Conservation (phyloP, 2,797 vertebrate genomes). For the Siniperca scherzeri region DNA sequence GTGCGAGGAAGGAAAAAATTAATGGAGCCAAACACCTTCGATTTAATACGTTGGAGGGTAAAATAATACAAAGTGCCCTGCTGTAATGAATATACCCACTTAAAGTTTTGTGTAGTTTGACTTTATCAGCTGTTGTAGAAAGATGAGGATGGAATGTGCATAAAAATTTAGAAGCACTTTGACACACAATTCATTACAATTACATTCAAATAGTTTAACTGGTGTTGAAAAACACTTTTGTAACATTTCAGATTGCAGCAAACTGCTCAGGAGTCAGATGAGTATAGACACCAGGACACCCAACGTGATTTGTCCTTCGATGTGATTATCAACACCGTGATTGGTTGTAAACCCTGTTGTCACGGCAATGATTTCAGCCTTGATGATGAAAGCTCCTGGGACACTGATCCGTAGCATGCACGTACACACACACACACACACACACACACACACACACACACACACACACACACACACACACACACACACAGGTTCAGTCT, state of each 20-base stretch:
- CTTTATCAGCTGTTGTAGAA: conserved; percentile 33
- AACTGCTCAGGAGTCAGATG: conserved; percentile 45
- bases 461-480: conserved; percentile 28
- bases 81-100: conserved; percentile 31
- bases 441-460: conserved; percentile 8
- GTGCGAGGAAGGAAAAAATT: conserved; percentile 54
- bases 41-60: conserved; percentile 56
- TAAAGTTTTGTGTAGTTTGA: conserved; percentile 56
- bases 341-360: conserved; percentile 76
- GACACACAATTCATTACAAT: neutral
- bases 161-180: neutral
- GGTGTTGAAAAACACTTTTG: neutral
- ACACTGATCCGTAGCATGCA: conserved; percentile 37
- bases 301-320: conserved; percentile 57
- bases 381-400: conserved; percentile 71
- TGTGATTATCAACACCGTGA: conserved; percentile 74
- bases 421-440: neutral
- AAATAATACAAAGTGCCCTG: conserved; percentile 48
- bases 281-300: conserved; percentile 47
- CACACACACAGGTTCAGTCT: conserved; percentile 41
- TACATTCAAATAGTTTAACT: conserved; percentile 4
- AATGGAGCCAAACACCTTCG: conserved; percentile 72
- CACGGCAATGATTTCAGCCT: conserved; percentile 73
- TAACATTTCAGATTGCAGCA: neutral
- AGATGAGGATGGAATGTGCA: neutral